Evolutionary conservation across 2,797 vertebrate genomes (phyloP).

Genomic region (Lepus townsendii): DNA sequence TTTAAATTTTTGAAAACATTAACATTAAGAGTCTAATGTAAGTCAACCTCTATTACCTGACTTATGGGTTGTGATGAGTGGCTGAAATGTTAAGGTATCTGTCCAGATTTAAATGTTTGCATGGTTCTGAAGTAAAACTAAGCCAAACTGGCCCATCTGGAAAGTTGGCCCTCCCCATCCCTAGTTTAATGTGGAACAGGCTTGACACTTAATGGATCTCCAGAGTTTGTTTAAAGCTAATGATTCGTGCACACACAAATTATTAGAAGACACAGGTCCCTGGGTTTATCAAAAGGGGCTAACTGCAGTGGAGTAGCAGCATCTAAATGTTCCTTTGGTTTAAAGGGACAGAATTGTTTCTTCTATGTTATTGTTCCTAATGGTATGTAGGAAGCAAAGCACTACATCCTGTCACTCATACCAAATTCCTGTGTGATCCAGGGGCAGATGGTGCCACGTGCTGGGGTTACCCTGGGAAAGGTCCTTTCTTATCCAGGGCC

Average conservation of each 20-base stretch:
- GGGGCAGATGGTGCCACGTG: background rate
- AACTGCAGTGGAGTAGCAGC: background rate
- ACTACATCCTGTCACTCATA: background rate
- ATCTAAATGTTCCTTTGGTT: background rate
- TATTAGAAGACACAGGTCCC: background rate
- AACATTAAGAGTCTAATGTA: background rate
- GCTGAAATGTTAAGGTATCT: background rate
- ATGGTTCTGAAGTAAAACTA: background rate
- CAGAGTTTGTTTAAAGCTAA: background rate
- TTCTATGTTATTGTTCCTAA: background rate
- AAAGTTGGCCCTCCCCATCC: background rate
- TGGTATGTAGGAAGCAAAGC: background rate
- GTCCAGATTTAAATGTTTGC: background rate
- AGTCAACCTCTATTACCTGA: background rate
- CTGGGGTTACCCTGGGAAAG: background rate
- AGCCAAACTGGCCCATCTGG: background rate
- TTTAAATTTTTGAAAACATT: background rate
- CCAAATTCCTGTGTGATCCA: fast-evolving
- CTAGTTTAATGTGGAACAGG: background rate
- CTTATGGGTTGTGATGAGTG: background rate
- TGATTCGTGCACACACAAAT: background rate
- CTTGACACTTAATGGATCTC: background rate
- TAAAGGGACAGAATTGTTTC: background rate
- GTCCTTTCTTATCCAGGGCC: background rate
- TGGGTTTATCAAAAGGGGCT: background rate